Conservation (phyloP, 2,888 invertebrate genomes). For the Phrixothrix hirtus region DNA sequence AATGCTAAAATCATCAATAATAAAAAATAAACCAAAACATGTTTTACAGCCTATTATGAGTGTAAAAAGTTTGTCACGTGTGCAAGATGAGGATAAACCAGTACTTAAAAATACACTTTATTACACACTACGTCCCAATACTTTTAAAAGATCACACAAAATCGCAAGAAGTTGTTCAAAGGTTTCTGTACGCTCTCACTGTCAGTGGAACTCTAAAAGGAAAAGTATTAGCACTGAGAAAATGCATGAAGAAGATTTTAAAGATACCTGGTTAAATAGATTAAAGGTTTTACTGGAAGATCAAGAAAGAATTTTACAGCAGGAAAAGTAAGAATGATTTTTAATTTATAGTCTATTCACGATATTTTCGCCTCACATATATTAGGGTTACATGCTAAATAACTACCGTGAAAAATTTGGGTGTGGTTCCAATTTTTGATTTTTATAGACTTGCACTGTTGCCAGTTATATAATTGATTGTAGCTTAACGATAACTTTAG, state of each 20-base stretch:
- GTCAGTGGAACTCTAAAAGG: constrained; percentile 49
- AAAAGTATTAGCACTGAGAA: constrained; percentile 45
- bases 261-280: constrained; percentile 61
- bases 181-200: constrained; percentile 54
- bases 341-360: too few relatives aligned
- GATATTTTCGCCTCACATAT: too few relatives aligned
- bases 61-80: constrained; percentile 15
- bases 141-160: constrained; percentile 39
- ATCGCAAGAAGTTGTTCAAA: constrained; percentile 48
- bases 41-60: constrained; percentile 22
- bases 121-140: not conserved
- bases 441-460: too few relatives aligned
- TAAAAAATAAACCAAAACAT: too few relatives aligned
- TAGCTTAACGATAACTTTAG: too few relatives aligned
- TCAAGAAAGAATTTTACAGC: constrained; percentile 64
- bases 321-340: constrained; percentile 66
- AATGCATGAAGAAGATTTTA: constrained; percentile 55
- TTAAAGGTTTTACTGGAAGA: constrained; percentile 60
- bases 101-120: not conserved
- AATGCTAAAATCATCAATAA: too few relatives aligned
- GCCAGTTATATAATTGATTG: too few relatives aligned
- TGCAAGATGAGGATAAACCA: not conserved
- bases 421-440: too few relatives aligned
- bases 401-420: too few relatives aligned
- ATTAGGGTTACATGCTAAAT: too few relatives aligned